A percentile compares a stretch with the other conserved stretches of the same genome.
phyloP scores from a whole-genome alignment of 2,888 invertebrate species.

The Nyleta sp. region DNA sequence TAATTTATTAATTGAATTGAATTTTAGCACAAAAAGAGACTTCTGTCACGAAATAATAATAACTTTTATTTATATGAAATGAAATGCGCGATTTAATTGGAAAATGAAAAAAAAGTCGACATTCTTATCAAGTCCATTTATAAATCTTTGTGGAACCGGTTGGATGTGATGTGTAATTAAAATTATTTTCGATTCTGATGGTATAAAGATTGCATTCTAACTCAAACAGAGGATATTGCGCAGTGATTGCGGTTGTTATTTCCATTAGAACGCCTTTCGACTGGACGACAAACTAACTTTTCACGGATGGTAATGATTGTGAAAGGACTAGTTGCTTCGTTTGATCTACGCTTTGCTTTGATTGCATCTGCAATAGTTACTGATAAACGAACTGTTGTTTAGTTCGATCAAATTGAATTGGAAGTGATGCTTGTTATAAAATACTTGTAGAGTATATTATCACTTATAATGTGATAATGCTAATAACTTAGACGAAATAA shows the following conservation, averaged over 20 bases:
- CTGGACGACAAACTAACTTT: conserved; percentile 53
- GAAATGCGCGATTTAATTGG: too few species aligned
- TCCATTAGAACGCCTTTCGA: conserved; percentile 49
- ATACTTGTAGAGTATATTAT: conserved; percentile 15
- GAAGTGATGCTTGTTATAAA: conserved; percentile 33
- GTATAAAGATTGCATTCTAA: conserved; percentile 17
- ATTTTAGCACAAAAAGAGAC: too few species aligned
- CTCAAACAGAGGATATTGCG: conserved; percentile 40
- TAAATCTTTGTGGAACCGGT: conserved; percentile 2
- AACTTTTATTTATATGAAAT: too few species aligned
- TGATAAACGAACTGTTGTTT: conserved; percentile 53
- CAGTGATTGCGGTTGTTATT: conserved; percentile 47
- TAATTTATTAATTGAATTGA: too few species aligned
- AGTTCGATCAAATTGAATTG: conserved; percentile 43
- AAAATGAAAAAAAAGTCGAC: not conserved
- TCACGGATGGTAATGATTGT: conserved; percentile 49
- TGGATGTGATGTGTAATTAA: conserved; percentile 35
- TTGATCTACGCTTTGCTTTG: conserved; percentile 54
- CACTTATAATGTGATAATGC: conserved; percentile 16
- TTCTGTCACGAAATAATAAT: too few species aligned
- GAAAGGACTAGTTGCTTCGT: conserved; percentile 53
- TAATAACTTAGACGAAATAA: conserved; percentile 24
- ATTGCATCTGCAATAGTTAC: conserved; percentile 34
- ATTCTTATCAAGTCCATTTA: not conserved
- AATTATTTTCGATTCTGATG: conserved; percentile 27